A percentile compares a stretch with the other conserved stretches of the same genome.
phyloP scores from a whole-genome alignment of 2,113 vertebrate genomes.

The Cephalopterus ornatus region DNA sequence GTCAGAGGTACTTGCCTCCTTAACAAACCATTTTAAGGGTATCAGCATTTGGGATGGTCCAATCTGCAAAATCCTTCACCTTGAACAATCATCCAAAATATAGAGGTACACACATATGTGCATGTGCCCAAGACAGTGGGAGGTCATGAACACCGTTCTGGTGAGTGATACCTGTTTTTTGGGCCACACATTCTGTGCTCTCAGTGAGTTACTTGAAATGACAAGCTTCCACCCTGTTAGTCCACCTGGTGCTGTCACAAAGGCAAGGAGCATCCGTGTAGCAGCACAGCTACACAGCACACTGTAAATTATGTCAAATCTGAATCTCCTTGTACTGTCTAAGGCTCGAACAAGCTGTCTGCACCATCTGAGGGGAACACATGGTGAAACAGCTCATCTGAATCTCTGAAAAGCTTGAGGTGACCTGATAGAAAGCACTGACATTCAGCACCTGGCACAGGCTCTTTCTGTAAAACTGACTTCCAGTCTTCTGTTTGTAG shows the following conservation, averaged over 20 bases:
- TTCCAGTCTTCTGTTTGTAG: constrained; percentile 32
- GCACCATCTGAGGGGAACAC: constrained; percentile 28
- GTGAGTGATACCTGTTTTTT: neutral
- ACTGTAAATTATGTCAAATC: neutral
- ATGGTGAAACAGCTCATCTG: constrained; percentile 17
- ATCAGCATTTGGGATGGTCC: neutral
- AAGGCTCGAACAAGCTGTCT: constrained; percentile 15
- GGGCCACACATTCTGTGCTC: neutral
- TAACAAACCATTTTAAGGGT: neutral
- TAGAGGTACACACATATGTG: fast-evolving
- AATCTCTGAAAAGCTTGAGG: neutral
- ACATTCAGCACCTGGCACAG: constrained; percentile 22
- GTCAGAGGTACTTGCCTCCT: neutral
- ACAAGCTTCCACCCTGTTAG: neutral
- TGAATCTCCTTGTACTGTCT: neutral
- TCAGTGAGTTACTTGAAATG: neutral
- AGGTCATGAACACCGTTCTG: neutral
- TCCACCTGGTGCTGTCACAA: neutral
- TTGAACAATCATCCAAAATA: neutral
- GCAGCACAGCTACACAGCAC: neutral
- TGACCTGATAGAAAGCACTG: neutral
- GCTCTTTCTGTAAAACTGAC: neutral
- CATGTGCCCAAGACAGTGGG: neutral
- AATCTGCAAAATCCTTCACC: neutral
- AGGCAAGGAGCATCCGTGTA: neutral